Base-by-base conservation (phyloP, 1,140 invertebrate species). In the Papilio polyxenes region DNA sequence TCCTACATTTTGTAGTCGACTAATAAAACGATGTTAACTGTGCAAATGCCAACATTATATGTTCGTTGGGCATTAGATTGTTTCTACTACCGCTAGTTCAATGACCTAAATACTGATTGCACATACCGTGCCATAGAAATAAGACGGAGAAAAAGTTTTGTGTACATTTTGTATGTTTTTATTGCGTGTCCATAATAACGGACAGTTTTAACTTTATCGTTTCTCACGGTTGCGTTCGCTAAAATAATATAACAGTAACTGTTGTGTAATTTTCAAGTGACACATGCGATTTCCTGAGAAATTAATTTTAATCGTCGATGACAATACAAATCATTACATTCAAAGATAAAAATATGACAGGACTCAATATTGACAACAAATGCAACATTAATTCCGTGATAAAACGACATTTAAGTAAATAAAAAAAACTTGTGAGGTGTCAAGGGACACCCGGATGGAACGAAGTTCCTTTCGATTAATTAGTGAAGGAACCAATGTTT, bases 81-180 rank as follows among this genome's bases (percentile, higher is more conserved):
- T 86, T 88, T 84, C 79, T 85, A 83, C 82, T 83, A 87, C 89
- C 87, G 89, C 90, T 92, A 91, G 92, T 91, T 91, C 89, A 90
- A 90, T 87, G 91, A 90, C 89, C 90, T 81, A 91, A 89, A 91
- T 90, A 88, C 86, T 82, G 81, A 88, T 86, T 76, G 87, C 84
- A 79, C 82, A 85, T 84, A 65, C 81, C 81, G 59, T 83, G 74
- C 65, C 62, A 65, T 79, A 82, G 79, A 78, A 83, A 84, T 82
- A 85, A 76, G 81, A 74, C 85, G 85, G 84, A 87, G 85, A 87
- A 88, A 86, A 87, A 87, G 86, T 87, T 84, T 85, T 85, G 83
- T 80, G 85, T 72, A 86, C 82, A 75, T 87, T 85, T 86, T 85
- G 84, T 10, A 37, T 88, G 82, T 87, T 89, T 83, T 88, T 88